A percentile compares a stretch with the other conserved stretches of the same genome.
Conservation (phyloP, 2,888 invertebrate species). For the Chalcis sispes region DNA sequence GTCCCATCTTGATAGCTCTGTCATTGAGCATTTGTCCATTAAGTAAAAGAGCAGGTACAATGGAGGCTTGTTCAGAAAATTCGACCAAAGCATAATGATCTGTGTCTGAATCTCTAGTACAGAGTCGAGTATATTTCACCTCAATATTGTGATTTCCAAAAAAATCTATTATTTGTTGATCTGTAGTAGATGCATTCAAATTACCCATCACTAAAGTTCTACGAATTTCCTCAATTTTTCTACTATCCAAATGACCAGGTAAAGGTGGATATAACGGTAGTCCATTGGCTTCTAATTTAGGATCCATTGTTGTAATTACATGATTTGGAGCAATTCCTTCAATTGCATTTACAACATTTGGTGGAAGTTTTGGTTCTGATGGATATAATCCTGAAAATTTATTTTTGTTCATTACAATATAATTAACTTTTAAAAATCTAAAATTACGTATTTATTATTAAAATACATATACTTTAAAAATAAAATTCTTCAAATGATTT, state of each 20-base stretch:
- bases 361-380: conserved; percentile 91
- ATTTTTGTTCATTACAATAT: background rate
- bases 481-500: background rate
- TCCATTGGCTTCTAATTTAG: conserved; percentile 87
- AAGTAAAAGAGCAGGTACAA: conserved; percentile 90
- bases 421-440: background rate
- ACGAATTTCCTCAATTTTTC: conserved; percentile 96
- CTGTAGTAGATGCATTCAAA: conserved; percentile 81
- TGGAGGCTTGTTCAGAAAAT: conserved; percentile 93
- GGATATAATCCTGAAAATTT: conserved; percentile 78
- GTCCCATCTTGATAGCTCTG: conserved; percentile 85
- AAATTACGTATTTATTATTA: conserved; percentile 9
- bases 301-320: conserved; percentile 91
- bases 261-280: conserved; percentile 94
- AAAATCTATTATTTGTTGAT: conserved; percentile 92
- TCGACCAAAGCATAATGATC: conserved; percentile 92
- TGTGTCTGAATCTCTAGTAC: conserved; percentile 88
- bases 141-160: conserved; percentile 90
- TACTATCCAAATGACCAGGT: conserved; percentile 90
- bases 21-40: conserved; percentile 89
- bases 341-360: conserved; percentile 91
- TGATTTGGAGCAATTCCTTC: conserved; percentile 90
- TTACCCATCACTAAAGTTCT: conserved; percentile 93
- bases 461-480: conserved; percentile 5
- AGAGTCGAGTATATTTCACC: conserved; percentile 95